Evolutionary conservation across 2,888 invertebrate species (phyloP), one percentile per base, ranked within the genome.

Genomic region (Bimastos eiseni): DNA sequence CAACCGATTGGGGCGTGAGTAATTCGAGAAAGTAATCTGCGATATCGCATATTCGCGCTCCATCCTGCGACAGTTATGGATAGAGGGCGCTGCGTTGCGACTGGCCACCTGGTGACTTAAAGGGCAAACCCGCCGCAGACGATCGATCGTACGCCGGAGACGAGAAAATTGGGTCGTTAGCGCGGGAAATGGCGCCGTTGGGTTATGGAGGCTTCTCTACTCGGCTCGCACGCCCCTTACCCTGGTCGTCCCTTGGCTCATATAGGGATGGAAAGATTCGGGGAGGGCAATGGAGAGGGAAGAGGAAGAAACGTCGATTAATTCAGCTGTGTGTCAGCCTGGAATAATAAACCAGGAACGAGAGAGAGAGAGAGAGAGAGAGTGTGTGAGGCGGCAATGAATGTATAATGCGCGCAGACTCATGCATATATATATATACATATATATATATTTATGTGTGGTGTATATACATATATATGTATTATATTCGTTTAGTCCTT

Each of bases 1-100:
- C 36, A 44, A 89, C 15, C 44, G 41, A 24, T 37, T 30, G 89
- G 44, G 33, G 70, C 37, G 89, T 33, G 41, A 89, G 89, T 88
- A 86, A 90, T 90, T 89, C 89, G 90, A 49, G 89, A 89, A 90
- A 90, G 90, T 90, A 90, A 90, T 90, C 90, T 90, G 90, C 88
- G 55, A 86, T 90, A 88, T 88, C 70, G 90, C 89, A 49, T 49
- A 89, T 89, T 89, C 41, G 49, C n/a, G 41, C 89, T 49, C 41
- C 37, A 89, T 89, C 89, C 36, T 24, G 21, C 33, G 89, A 37
- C 44, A 89, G 89, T 89, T 89, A 89, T 89, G 89, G 86, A 89
- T 91, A 83, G 36, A 86, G 86, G 86, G 24, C 86, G 86, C 86
- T 37, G 36, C 34, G 24, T 36, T 86, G n/a, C 86, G 36, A 34